phyloP scores from a whole-genome alignment of 2,113 vertebrate species.

The Falcunculus frontatus region DNA sequence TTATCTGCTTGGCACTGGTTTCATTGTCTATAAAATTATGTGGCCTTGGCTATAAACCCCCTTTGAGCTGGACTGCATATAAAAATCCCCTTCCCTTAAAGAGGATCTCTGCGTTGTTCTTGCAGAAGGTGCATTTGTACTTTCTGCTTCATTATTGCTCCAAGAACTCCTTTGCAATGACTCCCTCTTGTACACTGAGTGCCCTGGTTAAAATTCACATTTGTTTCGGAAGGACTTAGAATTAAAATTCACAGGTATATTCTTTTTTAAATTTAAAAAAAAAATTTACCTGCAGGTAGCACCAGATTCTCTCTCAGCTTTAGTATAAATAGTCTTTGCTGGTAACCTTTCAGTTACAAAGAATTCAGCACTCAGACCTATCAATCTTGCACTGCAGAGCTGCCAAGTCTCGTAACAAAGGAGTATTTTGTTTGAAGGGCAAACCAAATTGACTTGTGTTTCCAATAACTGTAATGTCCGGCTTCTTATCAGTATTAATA shows the following conservation, averaged over 20 bases:
- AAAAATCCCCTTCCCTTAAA: background rate
- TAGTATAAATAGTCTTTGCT: background rate
- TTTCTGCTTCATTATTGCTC: background rate
- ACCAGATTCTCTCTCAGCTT: background rate
- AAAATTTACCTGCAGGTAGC: background rate
- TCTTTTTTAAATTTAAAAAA: background rate
- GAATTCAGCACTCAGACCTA: slow-evolving; percentile 35
- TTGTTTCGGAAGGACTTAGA: background rate
- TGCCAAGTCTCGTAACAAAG: slow-evolving; percentile 38
- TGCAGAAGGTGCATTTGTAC: background rate
- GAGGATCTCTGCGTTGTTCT: background rate
- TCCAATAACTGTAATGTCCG: slow-evolving; percentile 21
- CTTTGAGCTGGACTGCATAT: background rate
- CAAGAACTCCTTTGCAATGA: background rate
- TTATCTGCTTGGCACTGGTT: background rate
- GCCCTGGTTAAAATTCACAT: background rate
- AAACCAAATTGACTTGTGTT: slow-evolving; percentile 56
- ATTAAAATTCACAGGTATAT: background rate
- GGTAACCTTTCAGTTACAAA: slow-evolving; percentile 39
- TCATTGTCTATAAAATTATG: slow-evolving; percentile 18
- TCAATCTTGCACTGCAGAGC: slow-evolving; percentile 24
- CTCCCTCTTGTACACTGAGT: background rate
- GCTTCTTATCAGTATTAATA: slow-evolving; percentile 56
- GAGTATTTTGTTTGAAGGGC: slow-evolving; percentile 52
- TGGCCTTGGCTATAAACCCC: slow-evolving; percentile 20